Conservation (phyloP, 2,888 invertebrate genomes). For the Capitulum mitella region DNA sequence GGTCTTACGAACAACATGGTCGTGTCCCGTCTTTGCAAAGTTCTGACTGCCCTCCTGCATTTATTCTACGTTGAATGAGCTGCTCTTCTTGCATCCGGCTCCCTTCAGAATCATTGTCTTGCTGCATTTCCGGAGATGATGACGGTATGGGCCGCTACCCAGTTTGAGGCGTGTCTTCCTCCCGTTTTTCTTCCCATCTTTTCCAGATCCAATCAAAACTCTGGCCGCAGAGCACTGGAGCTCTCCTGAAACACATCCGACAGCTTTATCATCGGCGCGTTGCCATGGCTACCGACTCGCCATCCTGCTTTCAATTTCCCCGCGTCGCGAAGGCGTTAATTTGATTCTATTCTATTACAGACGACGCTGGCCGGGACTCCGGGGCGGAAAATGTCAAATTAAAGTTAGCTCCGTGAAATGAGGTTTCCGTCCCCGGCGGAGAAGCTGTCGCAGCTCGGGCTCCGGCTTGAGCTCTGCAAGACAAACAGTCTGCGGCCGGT, state of each 20-base stretch:
- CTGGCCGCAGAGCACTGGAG: not conserved
- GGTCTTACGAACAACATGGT: too few species aligned
- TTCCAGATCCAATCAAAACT: conserved; percentile 17
- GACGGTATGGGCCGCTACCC: too few species aligned
- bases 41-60: too few species aligned
- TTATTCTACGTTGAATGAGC: too few species aligned
- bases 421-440: not conserved
- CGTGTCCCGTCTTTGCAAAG: too few species aligned
- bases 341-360: conserved; percentile 23
- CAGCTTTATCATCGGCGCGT: not conserved
- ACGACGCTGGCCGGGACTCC: not conserved
- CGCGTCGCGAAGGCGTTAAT: conserved; percentile 14
- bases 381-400: not conserved
- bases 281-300: conserved; percentile 6
- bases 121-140: too few species aligned
- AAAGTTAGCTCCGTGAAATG: conserved; percentile 24
- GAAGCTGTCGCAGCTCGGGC: not conserved
- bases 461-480: not conserved
- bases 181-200: conserved; percentile 17
- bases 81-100: too few species aligned
- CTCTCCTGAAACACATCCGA: not conserved
- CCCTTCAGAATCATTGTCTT: too few species aligned
- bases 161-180: not conserved
- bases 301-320: not conserved
- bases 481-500: not conserved